Evolutionary conservation across 2,113 vertebrate genomes (phyloP).

Genomic region (Campylomormyrus tamandua): DNA sequence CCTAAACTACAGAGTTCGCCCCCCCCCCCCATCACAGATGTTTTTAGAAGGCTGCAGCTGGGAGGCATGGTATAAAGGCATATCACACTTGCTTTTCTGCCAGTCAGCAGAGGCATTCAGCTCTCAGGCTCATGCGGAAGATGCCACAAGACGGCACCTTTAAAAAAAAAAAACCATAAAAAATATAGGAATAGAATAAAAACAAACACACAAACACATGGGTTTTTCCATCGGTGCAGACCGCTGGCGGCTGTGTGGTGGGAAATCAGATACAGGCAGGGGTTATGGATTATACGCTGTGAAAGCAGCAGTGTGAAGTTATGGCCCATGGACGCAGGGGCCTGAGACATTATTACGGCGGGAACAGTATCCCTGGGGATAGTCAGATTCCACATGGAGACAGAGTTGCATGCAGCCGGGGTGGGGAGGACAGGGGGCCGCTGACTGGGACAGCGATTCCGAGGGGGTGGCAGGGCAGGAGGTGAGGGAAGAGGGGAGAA

Average conservation of each 20-base stretch:
- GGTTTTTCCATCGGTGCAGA: background rate
- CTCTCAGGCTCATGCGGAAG: background rate
- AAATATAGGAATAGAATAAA: background rate
- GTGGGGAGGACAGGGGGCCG: background rate
- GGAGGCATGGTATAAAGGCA: background rate
- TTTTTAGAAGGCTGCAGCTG: too few relatives aligned
- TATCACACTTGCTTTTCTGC: background rate
- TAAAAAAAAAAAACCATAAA: background rate
- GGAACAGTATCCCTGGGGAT: slow-evolving; percentile 16
- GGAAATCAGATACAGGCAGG: background rate
- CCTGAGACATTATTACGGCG: background rate
- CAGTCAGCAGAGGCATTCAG: background rate
- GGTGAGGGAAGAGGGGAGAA: background rate
- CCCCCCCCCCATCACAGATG: background rate
- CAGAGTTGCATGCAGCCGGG: background rate
- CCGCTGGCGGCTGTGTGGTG: background rate
- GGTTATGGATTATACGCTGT: background rate
- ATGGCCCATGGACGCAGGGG: background rate
- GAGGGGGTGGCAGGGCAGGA: background rate
- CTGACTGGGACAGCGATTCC: background rate
- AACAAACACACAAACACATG: background rate
- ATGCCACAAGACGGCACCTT: background rate
- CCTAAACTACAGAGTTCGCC: background rate
- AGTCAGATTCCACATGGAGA: background rate
- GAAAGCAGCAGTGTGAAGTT: background rate